These are phyloP conservation scores for Phoxinus phoxinus DNA, from an alignment of 2,113 vertebrate genomes.

Conservation along the genomic window DNA sequence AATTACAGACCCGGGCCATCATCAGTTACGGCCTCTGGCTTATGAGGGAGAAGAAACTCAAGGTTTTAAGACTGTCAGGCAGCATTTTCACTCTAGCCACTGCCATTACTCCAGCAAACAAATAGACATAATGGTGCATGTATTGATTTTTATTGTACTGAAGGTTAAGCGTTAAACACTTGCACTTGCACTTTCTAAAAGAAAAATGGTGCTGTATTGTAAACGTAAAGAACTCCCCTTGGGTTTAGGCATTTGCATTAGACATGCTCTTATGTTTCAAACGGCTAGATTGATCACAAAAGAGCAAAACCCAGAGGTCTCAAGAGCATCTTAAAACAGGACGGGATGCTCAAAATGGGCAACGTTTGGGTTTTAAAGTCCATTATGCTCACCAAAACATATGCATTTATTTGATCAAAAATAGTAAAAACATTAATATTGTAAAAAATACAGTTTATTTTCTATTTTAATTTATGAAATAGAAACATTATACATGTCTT, in stretches of 20 bases:
- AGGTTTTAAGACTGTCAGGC: slow-evolving; percentile 26
- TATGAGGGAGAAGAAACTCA: slow-evolving; percentile 30
- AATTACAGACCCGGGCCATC: slow-evolving; percentile 62
- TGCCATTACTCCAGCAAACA: slow-evolving; percentile 34
- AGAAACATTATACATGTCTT: neutral
- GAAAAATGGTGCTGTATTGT: neutral
- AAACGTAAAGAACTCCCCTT: neutral
- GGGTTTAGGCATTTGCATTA: neutral
- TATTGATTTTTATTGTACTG: slow-evolving; percentile 48
- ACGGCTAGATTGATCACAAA: no score
- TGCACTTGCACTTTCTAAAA: slow-evolving; percentile 15
- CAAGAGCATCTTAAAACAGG: neutral
- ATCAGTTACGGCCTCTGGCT: slow-evolving; percentile 42
- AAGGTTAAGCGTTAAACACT: slow-evolving; percentile 38
- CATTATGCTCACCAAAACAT: neutral
- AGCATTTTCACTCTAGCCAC: slow-evolving; percentile 1
- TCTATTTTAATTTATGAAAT: neutral
- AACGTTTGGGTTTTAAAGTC: neutral
- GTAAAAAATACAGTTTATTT: neutral
- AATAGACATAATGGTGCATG: slow-evolving; percentile 20
- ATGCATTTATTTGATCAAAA: neutral
- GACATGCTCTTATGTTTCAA: no score
- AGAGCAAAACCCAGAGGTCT: no score
- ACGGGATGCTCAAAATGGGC: neutral
- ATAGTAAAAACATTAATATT: neutral